These are phyloP conservation scores for Brachyistius frenatus DNA, from an alignment of 2,113 vertebrate genomes.

Conservation along the genomic window DNA sequence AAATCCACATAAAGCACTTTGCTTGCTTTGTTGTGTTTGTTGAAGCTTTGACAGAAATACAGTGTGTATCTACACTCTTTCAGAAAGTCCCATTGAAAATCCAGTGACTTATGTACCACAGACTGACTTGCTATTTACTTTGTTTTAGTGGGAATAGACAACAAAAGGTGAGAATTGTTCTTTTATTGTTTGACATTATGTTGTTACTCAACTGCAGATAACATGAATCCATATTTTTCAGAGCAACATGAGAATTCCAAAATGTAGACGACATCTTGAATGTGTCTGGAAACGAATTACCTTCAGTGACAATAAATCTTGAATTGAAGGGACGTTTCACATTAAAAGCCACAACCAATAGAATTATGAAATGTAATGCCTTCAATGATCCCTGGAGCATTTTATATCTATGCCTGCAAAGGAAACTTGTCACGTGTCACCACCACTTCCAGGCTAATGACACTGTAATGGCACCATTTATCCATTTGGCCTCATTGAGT, in stretches of 20 bases:
- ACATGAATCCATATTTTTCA: neutral
- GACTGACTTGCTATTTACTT: neutral
- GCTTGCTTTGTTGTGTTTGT: conserved; percentile 15
- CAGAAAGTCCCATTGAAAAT: conserved; percentile 16
- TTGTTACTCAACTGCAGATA: neutral
- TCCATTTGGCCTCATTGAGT: conserved; percentile 79
- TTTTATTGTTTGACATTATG: conserved; percentile 5
- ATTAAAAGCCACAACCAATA: conserved; percentile 50
- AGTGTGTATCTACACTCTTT: neutral
- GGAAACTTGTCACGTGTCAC: conserved; percentile 68
- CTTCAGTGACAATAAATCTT: conserved; percentile 10
- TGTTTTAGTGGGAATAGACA: neutral
- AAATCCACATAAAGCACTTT: neutral
- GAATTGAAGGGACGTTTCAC: conserved; percentile 25
- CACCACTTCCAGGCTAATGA: conserved; percentile 72
- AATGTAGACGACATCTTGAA: neutral
- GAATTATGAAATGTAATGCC: conserved; percentile 53
- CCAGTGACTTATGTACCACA: neutral
- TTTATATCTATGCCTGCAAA: conserved; percentile 59
- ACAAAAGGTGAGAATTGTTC: neutral
- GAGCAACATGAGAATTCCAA: neutral
- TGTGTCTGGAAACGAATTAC: neutral
- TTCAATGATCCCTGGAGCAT: conserved; percentile 53
- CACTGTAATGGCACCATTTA: conserved; percentile 77
- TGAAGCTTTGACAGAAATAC: conserved; percentile 8